phyloP scores from a whole-genome alignment of 2,797 vertebrate genomes.

The Orestias chungarensis region DNA sequence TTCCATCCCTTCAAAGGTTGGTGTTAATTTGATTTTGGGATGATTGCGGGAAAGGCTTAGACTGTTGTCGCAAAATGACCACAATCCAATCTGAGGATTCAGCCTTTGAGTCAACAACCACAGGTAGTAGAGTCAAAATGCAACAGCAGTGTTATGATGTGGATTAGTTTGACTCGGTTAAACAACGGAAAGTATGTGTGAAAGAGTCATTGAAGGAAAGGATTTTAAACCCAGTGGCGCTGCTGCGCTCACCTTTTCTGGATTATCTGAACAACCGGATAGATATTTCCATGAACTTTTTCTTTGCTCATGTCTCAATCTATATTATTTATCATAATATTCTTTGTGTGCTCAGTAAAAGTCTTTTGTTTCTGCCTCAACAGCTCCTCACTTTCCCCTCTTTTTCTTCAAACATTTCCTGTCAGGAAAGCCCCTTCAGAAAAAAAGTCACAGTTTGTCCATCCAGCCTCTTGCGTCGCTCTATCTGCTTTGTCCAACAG shows the following conservation, averaged over 20 bases:
- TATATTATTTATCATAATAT: constrained; percentile 18
- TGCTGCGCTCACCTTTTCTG: constrained; percentile 6
- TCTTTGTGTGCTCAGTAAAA: constrained; percentile 40
- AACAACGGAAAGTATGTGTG: constrained; percentile 17
- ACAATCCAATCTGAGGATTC: constrained; percentile 27
- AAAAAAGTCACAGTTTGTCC: constrained; percentile 43
- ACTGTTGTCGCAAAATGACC: constrained; percentile 16
- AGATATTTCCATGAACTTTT: constrained; percentile 36
- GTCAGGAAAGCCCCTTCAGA: constrained; percentile 68
- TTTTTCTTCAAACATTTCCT: constrained; percentile 54
- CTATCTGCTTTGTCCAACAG: constrained; percentile 54
- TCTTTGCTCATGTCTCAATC: constrained; percentile 36
- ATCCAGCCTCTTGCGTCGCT: constrained; percentile 41
- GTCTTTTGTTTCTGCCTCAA: constrained; percentile 32
- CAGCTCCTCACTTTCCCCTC: constrained; percentile 33
- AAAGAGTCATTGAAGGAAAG: constrained; percentile 7
- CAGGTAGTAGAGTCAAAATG: constrained; percentile 37
- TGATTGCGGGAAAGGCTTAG: constrained; percentile 12
- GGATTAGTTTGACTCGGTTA: constrained; percentile 30
- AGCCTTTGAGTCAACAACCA: constrained; percentile 50
- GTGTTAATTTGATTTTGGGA: constrained; percentile 31
- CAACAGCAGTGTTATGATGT: constrained; percentile 12
- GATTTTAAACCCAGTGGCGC: constrained; percentile 24
- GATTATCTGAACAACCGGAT: constrained; percentile 38
- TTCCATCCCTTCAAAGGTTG: constrained; percentile 18